Evolutionary conservation across 2,888 invertebrate genomes (phyloP), one percentile per base, ranked within the genome.

Genomic region (Drosophila fungiperda): DNA sequence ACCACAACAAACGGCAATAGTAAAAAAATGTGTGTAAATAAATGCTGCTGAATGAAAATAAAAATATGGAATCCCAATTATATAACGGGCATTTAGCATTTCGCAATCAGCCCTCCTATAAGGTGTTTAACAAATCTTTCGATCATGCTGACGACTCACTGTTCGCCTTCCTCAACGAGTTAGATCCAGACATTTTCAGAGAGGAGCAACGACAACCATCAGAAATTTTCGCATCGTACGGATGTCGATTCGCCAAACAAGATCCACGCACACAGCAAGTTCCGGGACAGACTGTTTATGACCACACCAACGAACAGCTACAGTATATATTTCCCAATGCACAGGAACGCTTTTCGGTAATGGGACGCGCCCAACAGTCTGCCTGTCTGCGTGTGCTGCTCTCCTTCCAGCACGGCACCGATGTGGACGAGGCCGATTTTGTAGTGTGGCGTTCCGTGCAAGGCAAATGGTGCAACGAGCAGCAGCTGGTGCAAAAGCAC

Each of bases 251-350:
- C 0, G 20, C 63, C 0, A 17, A 83, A 0, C 52, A 50, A 20
- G 92, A 92, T 83, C 93, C 93, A 1, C 88, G 93, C 0, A 92
- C 73, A 1, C 58, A 80, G 7, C 60, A 85, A 5, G 35, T 69
- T n/a, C 61, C 89, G 0, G 29, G 1, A 0, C 55, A 58, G 3
- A 9, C 68, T 1, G 8, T 71, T 0, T 83, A 78, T 53, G 90
- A 92, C 60, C 64, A 89, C 45, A 77, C 88, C 87, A 3, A 42
- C 32, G 1, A 50, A 3, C 29, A n/a, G 0, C 42, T 63, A 0
- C 66, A 71, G 3, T 75, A 80, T 35, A 33, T 54, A 7, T 92
- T 92, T 59, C 73, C 78, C 5, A 83, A 82, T 35, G 29, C 66
- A 0, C 58, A 66, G 29, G 40, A 62, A 0, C 64, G 42, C 0